Percentiles rank a stretch among this genome's conserved stretches.
Conservation (phyloP, 2,888 invertebrate genomes). For the Miltochrista miniata region DNA sequence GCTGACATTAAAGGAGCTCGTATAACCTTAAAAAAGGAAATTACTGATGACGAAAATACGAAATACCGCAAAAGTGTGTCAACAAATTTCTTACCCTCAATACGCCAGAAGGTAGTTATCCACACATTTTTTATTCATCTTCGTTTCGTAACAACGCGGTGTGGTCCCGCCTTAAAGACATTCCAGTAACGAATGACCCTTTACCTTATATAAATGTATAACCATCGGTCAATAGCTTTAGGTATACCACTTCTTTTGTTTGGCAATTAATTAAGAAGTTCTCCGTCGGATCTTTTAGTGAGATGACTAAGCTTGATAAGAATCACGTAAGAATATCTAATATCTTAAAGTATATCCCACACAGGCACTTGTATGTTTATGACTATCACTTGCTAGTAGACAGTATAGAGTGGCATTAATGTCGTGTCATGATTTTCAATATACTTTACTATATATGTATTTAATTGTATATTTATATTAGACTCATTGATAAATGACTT, state of each 20-base stretch:
- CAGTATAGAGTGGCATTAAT: not conserved
- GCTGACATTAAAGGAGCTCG: constrained; percentile 34
- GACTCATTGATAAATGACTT: not conserved
- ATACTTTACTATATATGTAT: not conserved
- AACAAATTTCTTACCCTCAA: constrained; percentile 48
- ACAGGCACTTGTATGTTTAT: not conserved
- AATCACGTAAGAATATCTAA: not conserved
- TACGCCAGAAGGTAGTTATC: constrained; percentile 49
- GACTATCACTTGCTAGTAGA: not conserved
- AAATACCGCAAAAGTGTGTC: constrained; percentile 47
- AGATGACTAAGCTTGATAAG: not conserved
- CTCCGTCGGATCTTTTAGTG: not conserved
- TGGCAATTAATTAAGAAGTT: constrained; percentile 25
- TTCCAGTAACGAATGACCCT: constrained; percentile 52
- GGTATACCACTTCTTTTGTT: constrained; percentile 39
- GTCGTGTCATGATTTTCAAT: not conserved
- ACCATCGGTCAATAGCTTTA: constrained; percentile 34
- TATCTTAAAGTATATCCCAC: not conserved
- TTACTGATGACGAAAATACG: constrained; percentile 45
- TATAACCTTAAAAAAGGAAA: constrained; percentile 37
- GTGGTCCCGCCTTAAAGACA: constrained; percentile 40
- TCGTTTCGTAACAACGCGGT: constrained; percentile 43
- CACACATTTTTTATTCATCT: constrained; percentile 60
- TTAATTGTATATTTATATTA: not conserved
- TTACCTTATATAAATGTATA: constrained; percentile 53